Evolutionary conservation across 2,888 invertebrate genomes (phyloP).

Genomic region (Buathra laborator): DNA sequence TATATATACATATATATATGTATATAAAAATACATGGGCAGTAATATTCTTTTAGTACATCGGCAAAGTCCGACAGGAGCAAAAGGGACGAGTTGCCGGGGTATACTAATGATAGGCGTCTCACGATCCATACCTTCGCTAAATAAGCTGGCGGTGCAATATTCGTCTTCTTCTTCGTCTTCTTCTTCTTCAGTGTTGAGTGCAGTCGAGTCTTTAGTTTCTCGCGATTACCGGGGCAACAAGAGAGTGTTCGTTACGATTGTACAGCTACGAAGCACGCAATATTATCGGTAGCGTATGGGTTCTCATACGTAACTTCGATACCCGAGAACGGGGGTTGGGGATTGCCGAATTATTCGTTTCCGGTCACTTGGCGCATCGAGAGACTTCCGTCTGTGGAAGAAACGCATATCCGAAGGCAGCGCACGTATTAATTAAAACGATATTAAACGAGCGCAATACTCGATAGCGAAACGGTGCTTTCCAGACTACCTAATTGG

Average conservation of each 20-base stretch:
- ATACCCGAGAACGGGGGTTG: not conserved
- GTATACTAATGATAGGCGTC: slow-evolving; percentile 46
- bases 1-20: not conserved
- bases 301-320: slow-evolving; percentile 35
- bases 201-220: not conserved
- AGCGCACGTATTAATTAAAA: slow-evolving; percentile 51
- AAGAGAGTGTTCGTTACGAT: slow-evolving; percentile 37
- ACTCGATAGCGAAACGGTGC: slow-evolving; percentile 47
- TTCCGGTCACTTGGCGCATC: slow-evolving; percentile 52
- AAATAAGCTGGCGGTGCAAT: slow-evolving; percentile 27
- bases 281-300: slow-evolving; percentile 22
- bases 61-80: slow-evolving; percentile 19
- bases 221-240: slow-evolving; percentile 30
- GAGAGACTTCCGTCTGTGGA: slow-evolving; percentile 24
- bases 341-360: slow-evolving; percentile 62
- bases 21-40: not conserved
- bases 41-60: slow-evolving; percentile 9
- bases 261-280: slow-evolving; percentile 25
- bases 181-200: not conserved
- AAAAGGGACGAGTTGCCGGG: slow-evolving; percentile 25
- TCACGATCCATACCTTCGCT: slow-evolving; percentile 36
- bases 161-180: not conserved
- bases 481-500: slow-evolving; percentile 47
- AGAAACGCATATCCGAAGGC: slow-evolving; percentile 4
- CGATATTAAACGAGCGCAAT: slow-evolving; percentile 43